Conservation (phyloP, 2,797 vertebrate genomes). For the Ciconia nigra region DNA sequence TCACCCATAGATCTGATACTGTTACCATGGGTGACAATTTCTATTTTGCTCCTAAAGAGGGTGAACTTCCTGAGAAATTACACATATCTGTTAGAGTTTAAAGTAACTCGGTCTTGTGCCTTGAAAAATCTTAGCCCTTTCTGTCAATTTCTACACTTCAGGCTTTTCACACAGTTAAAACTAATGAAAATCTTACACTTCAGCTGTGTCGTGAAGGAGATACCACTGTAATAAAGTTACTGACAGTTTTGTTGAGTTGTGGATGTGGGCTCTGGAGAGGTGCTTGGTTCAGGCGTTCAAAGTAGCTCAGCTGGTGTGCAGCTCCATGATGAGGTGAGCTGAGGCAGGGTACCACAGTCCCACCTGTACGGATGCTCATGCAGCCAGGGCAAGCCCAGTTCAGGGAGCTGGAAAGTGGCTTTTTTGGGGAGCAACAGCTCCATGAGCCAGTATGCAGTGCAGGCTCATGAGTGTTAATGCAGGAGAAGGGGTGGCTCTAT, state of each 20-base stretch:
- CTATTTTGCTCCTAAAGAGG: not conserved
- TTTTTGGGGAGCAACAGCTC: not conserved
- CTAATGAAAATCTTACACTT: not conserved
- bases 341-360: not conserved
- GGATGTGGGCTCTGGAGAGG: not conserved
- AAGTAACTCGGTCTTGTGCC: not conserved
- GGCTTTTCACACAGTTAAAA: not conserved
- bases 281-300: not conserved
- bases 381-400: not conserved
- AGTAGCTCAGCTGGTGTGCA: not conserved
- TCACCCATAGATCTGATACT: conserved; percentile 9
- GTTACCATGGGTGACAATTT: not conserved
- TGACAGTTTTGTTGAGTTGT: not conserved
- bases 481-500: not conserved
- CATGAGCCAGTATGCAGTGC: not conserved
- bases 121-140: not conserved
- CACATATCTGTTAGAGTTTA: not conserved
- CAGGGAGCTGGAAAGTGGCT: not conserved
- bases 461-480: not conserved
- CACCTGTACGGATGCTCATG: not conserved
- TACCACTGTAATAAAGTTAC: not conserved
- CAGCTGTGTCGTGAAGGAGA: not conserved
- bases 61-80: not conserved
- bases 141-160: not conserved
- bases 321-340: not conserved